Percentiles rank a stretch among this genome's conserved stretches.
phyloP scores from a whole-genome alignment of 1,140 invertebrate species.

The Brachionus rotundiformis region DNA sequence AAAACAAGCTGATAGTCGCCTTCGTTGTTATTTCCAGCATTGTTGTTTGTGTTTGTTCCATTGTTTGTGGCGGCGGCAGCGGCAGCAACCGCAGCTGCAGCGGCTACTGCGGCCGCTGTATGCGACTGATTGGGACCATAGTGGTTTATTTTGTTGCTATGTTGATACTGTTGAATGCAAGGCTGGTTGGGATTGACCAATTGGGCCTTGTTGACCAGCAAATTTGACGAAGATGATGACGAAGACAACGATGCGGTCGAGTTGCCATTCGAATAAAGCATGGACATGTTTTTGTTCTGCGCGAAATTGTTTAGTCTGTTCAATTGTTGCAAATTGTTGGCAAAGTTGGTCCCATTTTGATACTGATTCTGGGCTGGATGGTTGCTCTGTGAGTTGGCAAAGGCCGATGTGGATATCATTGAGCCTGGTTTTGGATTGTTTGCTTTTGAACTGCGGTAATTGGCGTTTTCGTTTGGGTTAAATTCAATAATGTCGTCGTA shows the following conservation, averaged over 20 bases:
- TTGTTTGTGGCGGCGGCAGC: neutral
- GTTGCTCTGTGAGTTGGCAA: neutral
- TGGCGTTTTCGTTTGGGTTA: conserved; percentile 15
- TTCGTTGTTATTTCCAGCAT: conserved; percentile 68
- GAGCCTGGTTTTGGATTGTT: neutral
- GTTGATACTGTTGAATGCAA: conserved; percentile 16
- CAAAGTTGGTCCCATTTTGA: neutral
- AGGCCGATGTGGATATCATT: conserved; percentile 7
- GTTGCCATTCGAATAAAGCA: conserved; percentile 22
- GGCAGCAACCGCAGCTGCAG: neutral
- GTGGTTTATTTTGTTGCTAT: neutral
- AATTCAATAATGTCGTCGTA: conserved; percentile 29
- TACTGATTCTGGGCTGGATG: neutral
- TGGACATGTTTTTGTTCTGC: conserved; percentile 13
- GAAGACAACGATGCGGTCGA: conserved; percentile 6
- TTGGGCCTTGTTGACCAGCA: conserved; percentile 2
- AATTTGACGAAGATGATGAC: conserved; percentile 8
- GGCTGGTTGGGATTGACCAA: neutral
- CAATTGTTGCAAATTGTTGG: neutral
- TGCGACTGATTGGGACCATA: neutral
- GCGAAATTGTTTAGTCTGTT: neutral
- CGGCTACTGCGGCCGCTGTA: neutral
- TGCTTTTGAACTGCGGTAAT: neutral
- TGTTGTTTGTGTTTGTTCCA: conserved; percentile 12
- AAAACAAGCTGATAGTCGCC: conserved; percentile 97